Conservation (phyloP, 2,797 vertebrate genomes). For the Argyrosomus regius region DNA sequence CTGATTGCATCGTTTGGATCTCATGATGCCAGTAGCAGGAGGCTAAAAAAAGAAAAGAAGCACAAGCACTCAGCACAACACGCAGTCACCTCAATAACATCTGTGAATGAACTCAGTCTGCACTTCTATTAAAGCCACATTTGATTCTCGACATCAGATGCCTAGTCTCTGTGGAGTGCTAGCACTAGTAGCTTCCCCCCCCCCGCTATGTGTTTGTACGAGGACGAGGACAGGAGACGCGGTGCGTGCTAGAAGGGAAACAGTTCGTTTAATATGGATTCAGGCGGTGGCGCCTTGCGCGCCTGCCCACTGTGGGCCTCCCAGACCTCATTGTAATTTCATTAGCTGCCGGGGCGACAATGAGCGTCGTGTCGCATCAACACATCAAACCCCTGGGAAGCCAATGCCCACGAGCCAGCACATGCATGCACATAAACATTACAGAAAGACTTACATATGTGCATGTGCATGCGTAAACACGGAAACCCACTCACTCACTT, state of each 20-base stretch:
- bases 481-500: slow-evolving; percentile 48
- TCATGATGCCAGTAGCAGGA: slow-evolving; percentile 12
- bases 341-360: slow-evolving; percentile 76
- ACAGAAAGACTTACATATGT: slow-evolving; percentile 25
- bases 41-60: neutral
- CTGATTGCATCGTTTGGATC: slow-evolving; percentile 31
- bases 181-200: neutral
- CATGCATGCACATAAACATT: slow-evolving; percentile 26
- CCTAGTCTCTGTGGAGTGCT: slow-evolving; percentile 31
- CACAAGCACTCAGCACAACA: slow-evolving; percentile 21
- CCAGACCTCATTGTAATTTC: slow-evolving; percentile 81
- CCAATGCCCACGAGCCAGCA: slow-evolving; percentile 43
- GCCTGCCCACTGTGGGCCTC: slow-evolving; percentile 71
- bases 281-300: slow-evolving; percentile 56
- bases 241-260: slow-evolving; percentile 54
- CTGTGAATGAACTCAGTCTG: slow-evolving; percentile 51
- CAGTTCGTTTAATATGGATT: slow-evolving; percentile 71
- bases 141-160: slow-evolving; percentile 43
- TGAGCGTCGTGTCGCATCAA: slow-evolving; percentile 69
- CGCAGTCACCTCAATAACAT: slow-evolving; percentile 36
- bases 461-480: slow-evolving; percentile 61
- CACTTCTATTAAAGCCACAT: slow-evolving; percentile 55
- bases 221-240: slow-evolving; percentile 36
- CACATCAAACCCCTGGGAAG: slow-evolving; percentile 71
- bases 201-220: slow-evolving; percentile 32